Percentiles rank a stretch among this genome's conserved stretches.
These are phyloP conservation scores for Liposcelis brunnea DNA, from an alignment of 2,888 invertebrate species.

Conservation along the genomic window DNA sequence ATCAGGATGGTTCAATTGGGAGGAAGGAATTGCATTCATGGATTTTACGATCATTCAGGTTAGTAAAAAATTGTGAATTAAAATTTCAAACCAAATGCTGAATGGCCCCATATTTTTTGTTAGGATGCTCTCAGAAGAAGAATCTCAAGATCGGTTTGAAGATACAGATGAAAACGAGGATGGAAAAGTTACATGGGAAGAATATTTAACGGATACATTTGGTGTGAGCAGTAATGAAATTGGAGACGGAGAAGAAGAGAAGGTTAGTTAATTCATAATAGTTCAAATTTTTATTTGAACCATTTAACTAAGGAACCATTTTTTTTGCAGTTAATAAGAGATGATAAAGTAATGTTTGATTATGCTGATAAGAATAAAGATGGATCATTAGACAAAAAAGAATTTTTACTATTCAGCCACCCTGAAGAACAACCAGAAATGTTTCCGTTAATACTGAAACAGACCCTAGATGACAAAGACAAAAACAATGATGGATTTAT, in stretches of 20 bases:
- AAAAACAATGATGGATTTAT: constrained; percentile 65
- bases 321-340: constrained; percentile 38
- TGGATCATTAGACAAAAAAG: constrained; percentile 50
- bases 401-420: constrained; percentile 79
- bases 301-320: background rate
- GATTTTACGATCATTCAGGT: constrained; percentile 84
- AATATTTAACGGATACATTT: constrained; percentile 78
- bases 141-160: constrained; percentile 65
- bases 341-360: constrained; percentile 73
- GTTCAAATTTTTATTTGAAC: background rate
- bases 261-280: constrained; percentile 12
- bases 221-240: constrained; percentile 36
- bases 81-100: background rate
- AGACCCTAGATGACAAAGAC: constrained; percentile 77
- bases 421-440: constrained; percentile 86
- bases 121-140: constrained; percentile 65
- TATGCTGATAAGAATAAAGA: constrained; percentile 74
- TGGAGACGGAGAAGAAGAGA: constrained; percentile 25
- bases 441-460: constrained; percentile 59
- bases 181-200: constrained; percentile 69
- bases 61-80: too few species aligned
- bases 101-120: background rate
- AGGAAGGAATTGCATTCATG: constrained; percentile 72
- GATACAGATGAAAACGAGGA: constrained; percentile 75
- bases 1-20: constrained; percentile 61